A percentile compares a stretch with the other conserved stretches of the same genome.
These are phyloP conservation scores for Lophochroa leadbeateri DNA, from an alignment of 2,113 vertebrate genomes.

Conservation along the genomic window DNA sequence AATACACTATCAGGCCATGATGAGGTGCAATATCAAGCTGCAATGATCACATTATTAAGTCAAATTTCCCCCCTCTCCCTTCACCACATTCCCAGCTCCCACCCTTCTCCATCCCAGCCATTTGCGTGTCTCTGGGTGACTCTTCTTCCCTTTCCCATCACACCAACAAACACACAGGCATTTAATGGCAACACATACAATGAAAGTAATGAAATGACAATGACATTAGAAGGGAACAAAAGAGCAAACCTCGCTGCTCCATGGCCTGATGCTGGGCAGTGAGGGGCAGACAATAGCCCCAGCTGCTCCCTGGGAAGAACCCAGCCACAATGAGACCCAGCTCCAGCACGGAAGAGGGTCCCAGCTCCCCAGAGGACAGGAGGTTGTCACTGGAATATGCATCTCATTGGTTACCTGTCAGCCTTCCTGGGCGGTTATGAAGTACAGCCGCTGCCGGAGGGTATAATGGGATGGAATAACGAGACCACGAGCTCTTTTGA, in stretches of 20 bases:
- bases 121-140: fast-evolving
- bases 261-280: background rate
- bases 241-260: slow-evolving; percentile 56
- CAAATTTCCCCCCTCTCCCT: background rate
- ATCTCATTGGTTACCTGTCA: slow-evolving; percentile 71
- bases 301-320: slow-evolving; percentile 3
- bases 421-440: slow-evolving; percentile 25
- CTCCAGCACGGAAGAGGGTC: background rate
- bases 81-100: background rate
- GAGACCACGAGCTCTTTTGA: background rate
- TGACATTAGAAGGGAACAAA: slow-evolving; percentile 50
- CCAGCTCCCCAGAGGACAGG: background rate
- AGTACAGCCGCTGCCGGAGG: slow-evolving; percentile 22
- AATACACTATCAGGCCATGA: background rate
- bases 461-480: slow-evolving; percentile 46
- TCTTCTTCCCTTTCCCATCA: background rate
- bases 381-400: slow-evolving; percentile 15
- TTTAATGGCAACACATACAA: background rate
- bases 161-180: background rate
- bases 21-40: background rate
- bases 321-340: background rate
- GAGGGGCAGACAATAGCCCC: slow-evolving; percentile 25
- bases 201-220: background rate
- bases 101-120: background rate
- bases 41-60: background rate